phyloP scores from a whole-genome alignment of 1,140 invertebrate genomes.

The Zaprionus ghesquierei region DNA sequence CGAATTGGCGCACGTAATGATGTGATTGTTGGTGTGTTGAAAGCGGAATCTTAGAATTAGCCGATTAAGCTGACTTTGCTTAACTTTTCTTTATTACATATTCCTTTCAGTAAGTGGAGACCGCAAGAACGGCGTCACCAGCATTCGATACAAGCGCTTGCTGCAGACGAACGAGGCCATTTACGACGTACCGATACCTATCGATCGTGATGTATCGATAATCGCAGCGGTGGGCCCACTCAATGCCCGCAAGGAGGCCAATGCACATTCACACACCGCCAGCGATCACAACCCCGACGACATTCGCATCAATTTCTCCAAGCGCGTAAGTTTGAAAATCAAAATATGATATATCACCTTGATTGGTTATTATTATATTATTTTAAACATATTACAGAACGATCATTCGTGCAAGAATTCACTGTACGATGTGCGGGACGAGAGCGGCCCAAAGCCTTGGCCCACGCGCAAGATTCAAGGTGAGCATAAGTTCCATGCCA shows the following conservation, averaged over 20 bases:
- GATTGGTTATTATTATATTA: background rate
- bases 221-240: conserved; percentile 95
- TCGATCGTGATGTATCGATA: conserved; percentile 87
- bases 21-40: conserved; percentile 85
- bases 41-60: background rate
- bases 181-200: conserved; percentile 88
- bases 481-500: conserved; percentile 87
- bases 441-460: conserved; percentile 87
- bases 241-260: conserved; percentile 90
- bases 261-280: conserved; percentile 88
- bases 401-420: conserved; percentile 80
- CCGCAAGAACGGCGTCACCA: conserved; percentile 91
- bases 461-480: conserved; percentile 83
- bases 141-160: conserved; percentile 90
- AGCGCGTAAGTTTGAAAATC: conserved; percentile 65
- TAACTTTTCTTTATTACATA: too few species aligned
- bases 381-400: conserved; percentile 41
- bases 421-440: conserved; percentile 83
- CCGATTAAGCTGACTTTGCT: background rate
- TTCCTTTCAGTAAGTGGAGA: conserved; percentile 85
- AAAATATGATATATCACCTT: background rate
- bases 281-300: conserved; percentile 89
- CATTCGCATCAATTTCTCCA: conserved; percentile 89
- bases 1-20: conserved; percentile 92
- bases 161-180: conserved; percentile 89